These are phyloP conservation scores for Botia almorhae DNA, from an alignment of 2,797 vertebrate species.

Conservation along the genomic window DNA sequence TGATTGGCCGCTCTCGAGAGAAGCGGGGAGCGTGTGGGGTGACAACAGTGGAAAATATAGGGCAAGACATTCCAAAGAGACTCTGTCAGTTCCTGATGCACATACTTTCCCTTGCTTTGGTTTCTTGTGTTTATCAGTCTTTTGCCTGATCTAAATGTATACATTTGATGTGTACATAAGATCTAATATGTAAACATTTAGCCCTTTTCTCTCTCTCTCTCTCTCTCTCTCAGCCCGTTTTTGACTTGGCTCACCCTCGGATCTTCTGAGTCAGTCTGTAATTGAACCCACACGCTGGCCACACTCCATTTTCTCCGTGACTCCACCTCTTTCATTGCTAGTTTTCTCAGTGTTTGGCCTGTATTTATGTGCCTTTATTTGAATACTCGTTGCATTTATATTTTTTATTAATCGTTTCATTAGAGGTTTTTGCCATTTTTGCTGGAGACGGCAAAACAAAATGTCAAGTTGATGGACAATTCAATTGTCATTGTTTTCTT, in stretches of 20 bases:
- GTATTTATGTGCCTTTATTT: not conserved
- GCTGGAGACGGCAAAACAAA: too few relatives aligned
- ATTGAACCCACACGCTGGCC: slow-evolving; percentile 68
- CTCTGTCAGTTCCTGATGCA: slow-evolving; percentile 18
- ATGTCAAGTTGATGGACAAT: too few relatives aligned
- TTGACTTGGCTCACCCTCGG: not conserved
- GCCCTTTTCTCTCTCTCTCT: not conserved
- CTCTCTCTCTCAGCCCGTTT: not conserved
- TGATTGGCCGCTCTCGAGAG: not conserved
- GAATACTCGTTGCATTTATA: too few relatives aligned
- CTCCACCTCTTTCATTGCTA: not conserved
- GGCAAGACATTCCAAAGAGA: slow-evolving; percentile 42
- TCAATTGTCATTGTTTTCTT: not conserved
- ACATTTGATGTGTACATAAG: too few relatives aligned
- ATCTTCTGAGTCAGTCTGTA: slow-evolving; percentile 52
- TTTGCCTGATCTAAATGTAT: slow-evolving; percentile 1
- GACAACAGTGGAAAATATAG: slow-evolving; percentile 29
- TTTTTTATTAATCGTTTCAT: too few relatives aligned
- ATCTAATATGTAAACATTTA: not conserved
- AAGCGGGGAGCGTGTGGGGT: slow-evolving; percentile 7
- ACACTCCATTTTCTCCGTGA: slow-evolving; percentile 9
- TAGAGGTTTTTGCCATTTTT: not conserved
- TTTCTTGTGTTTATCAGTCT: slow-evolving; percentile 17
- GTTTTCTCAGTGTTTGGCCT: not conserved
- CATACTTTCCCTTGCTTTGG: slow-evolving; percentile 17